phyloP scores from a whole-genome alignment of 2,113 vertebrate species.

The Cnemophilus loriae region DNA sequence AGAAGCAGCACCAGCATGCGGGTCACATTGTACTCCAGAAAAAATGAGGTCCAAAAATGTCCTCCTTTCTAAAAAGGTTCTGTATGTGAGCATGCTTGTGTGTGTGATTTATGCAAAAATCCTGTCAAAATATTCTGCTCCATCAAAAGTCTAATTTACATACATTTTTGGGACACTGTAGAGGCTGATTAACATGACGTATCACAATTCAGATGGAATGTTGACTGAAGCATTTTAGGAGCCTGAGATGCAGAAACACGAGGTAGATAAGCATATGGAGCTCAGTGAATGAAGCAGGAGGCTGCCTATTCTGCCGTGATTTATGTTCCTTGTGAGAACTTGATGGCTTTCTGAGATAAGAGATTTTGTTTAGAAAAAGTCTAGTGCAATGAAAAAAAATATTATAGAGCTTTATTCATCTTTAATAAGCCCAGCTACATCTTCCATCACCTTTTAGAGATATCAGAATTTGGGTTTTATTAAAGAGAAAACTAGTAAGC shows the following conservation, averaged over 20 bases:
- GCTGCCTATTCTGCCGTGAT: conserved; percentile 36
- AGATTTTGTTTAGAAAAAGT: conserved; percentile 7
- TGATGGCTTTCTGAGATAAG: conserved; percentile 42
- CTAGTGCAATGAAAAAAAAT: neutral
- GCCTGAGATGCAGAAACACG: neutral
- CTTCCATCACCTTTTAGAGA: neutral
- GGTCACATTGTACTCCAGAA: neutral
- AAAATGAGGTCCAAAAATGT: conserved; percentile 49
- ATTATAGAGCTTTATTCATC: neutral
- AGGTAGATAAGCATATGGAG: conserved; percentile 50
- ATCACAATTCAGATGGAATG: conserved; percentile 49
- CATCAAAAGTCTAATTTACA: conserved; percentile 68
- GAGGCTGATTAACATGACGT: conserved; percentile 53
- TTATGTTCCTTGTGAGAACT: conserved; percentile 23
- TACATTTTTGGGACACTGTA: conserved; percentile 58
- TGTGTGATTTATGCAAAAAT: conserved; percentile 61
- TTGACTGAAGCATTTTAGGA: conserved; percentile 46
- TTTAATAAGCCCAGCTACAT: neutral
- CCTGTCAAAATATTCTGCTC: conserved; percentile 64
- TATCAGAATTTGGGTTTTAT: neutral
- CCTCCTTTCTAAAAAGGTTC: neutral
- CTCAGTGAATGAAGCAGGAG: conserved; percentile 37
- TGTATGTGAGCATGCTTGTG: neutral
- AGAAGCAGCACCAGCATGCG: neutral
- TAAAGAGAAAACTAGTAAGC: neutral